Base-by-base conservation (phyloP, 2,113 vertebrate genomes). In the Acanthisitta chloris region DNA sequence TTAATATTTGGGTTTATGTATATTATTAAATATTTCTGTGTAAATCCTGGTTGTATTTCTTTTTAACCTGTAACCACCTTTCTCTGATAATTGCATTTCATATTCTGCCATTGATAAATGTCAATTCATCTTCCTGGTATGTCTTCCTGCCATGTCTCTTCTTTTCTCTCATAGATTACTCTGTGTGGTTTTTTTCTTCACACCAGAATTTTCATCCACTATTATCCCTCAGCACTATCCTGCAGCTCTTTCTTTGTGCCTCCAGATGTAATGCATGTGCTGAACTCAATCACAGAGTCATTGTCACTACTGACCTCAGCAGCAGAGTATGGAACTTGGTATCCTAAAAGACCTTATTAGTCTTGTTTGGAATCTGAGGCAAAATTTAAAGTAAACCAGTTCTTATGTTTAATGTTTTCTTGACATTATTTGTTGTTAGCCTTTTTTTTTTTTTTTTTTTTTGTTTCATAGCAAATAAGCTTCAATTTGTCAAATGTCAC, bases 251-350 rank as follows among this genome's bases (percentile, higher is more conserved):
- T 48, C 59, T 72, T 70, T n/a, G 28, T 86, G 83, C 52, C 21
- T 74, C 29, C 29, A 14, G 7, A 4, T 26, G 19, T 3, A 51
- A 26, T 8, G 45, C 28, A 28, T n/a, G 72, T 76, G 40, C 52
- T 85, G 72, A 69, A 78, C 78, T 59, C 65, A 67, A 4, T 80
- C 73, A 42, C 7, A 10, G 65, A 65, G 25, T 11, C 38, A 25
- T 42, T 33, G 33, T 24, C 10, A 3, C 42, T 64, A 36, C 55
- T 82, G n/a, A 79, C 72, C 31, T 82, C 62, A 66, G 52, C 18
- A 25, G 33, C 0, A 0, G 18, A 54, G 14, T 15, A 9, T 4
- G 71, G 40, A 0, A 0, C 15, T 33, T 58, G 29, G 10, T 11
- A 55, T 40, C 90, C 36, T 51, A 12, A 90, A 90, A 69, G 28